A percentile compares a stretch with the other conserved stretches of the same genome.
phyloP scores from a whole-genome alignment of 2,888 invertebrate species.

The Yponomeuta plumbellus region DNA sequence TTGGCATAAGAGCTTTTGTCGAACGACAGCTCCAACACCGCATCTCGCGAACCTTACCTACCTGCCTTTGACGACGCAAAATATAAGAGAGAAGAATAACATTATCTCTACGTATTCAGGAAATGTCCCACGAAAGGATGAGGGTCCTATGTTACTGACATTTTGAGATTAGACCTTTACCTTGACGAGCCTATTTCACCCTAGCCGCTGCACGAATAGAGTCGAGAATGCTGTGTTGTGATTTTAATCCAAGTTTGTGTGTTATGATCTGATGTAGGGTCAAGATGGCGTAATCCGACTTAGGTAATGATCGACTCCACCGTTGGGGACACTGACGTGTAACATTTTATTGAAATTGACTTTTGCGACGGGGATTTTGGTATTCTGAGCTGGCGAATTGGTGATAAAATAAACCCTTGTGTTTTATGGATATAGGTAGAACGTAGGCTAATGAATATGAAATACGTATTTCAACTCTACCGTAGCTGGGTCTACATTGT shows the following conservation, averaged over 20 bases:
- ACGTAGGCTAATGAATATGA: too few relatives aligned
- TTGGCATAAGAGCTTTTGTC: too few relatives aligned
- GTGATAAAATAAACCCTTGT: too few relatives aligned
- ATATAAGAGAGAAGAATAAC: neutral
- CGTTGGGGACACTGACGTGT: neutral
- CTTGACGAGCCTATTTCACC: neutral
- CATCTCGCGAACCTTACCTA: too few relatives aligned
- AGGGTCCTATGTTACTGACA: conserved; percentile 8
- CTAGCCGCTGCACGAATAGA: neutral
- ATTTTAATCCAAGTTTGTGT: neutral
- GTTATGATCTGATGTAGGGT: neutral
- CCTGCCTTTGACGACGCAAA: neutral
- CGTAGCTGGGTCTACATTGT: too few relatives aligned
- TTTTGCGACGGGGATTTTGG: neutral
- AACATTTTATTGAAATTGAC: neutral
- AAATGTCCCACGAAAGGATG: conserved; percentile 2
- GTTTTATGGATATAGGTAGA: too few relatives aligned
- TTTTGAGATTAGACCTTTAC: conserved; percentile 5
- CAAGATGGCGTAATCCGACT: neutral
- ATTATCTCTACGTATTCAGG: conserved; percentile 7
- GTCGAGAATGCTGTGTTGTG: neutral
- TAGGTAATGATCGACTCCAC: neutral
- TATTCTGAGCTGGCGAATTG: too few relatives aligned
- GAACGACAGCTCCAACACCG: too few relatives aligned
- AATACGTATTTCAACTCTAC: too few relatives aligned